A percentile compares a stretch with the other conserved stretches of the same genome.
These are phyloP conservation scores for Buathra laborator DNA, from an alignment of 2,888 invertebrate genomes.

Conservation along the genomic window DNA sequence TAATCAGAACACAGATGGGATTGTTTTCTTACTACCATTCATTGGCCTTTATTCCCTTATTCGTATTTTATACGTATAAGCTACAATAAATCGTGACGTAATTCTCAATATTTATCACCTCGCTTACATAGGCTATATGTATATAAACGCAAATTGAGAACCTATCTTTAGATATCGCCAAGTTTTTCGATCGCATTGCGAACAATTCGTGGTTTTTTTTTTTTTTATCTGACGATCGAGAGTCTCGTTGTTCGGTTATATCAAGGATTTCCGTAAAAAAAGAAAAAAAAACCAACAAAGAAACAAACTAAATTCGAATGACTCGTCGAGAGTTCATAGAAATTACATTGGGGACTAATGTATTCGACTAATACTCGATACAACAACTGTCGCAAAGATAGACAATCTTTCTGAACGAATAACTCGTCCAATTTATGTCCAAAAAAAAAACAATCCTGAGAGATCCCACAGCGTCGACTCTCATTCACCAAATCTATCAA, in stretches of 20 bases:
- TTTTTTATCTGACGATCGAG: conserved; percentile 26
- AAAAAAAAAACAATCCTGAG: conserved; percentile 6
- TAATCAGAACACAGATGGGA: not conserved
- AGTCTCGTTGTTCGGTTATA: conserved; percentile 20
- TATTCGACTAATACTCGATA: not conserved
- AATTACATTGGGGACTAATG: not conserved
- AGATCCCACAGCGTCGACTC: conserved; percentile 9
- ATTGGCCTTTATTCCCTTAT: conserved; percentile 62
- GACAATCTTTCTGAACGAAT: not conserved
- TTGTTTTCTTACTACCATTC: conserved; percentile 47
- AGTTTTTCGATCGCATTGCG: conserved; percentile 10
- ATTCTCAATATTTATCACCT: conserved; percentile 50
- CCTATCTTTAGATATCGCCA: conserved; percentile 35
- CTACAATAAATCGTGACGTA: conserved; percentile 58
- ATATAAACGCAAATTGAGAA: conserved; percentile 52
- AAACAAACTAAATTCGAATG: not conserved
- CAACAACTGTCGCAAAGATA: conserved; percentile 10
- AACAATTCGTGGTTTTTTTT: conserved; percentile 5
- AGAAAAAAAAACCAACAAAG: not conserved
- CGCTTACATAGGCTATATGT: conserved; percentile 35
- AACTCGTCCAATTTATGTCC: not conserved
- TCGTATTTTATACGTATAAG: conserved; percentile 46
- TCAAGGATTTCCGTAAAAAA: not conserved
- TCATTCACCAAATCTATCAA: conserved; percentile 15
- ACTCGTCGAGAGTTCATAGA: not conserved